Percentiles rank a stretch among this genome's conserved stretches.
phyloP scores from a whole-genome alignment of 2,113 vertebrate species.

The Mormoops blainvillei region DNA sequence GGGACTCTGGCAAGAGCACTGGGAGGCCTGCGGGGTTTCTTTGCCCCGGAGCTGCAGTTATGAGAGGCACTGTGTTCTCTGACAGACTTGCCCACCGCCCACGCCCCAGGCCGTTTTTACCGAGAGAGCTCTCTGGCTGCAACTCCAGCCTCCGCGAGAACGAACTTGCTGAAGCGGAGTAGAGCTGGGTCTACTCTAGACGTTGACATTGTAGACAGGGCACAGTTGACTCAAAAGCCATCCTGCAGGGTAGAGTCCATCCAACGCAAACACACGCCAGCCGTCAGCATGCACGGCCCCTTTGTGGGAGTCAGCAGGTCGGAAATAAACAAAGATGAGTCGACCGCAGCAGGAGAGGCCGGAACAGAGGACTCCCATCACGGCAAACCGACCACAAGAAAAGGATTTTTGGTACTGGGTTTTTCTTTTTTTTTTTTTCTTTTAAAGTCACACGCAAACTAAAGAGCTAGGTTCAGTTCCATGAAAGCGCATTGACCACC shows the following conservation, averaged over 20 bases:
- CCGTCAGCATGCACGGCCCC: background rate
- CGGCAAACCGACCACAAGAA: background rate
- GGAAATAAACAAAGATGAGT: slow-evolving; percentile 58
- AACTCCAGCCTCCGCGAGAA: background rate
- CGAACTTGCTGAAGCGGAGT: background rate
- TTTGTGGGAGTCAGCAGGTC: slow-evolving; percentile 43
- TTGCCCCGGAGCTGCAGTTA: background rate
- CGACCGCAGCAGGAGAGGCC: background rate
- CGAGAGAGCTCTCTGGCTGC: background rate
- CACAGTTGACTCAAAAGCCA: slow-evolving; percentile 44
- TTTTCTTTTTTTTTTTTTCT: background rate
- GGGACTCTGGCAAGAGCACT: background rate
- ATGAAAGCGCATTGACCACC: background rate
- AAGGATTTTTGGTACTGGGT: background rate
- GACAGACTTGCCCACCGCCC: background rate
- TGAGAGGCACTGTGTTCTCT: accelerated
- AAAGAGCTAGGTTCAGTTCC: background rate
- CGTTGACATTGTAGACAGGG: background rate
- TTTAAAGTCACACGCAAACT: slow-evolving; percentile 1
- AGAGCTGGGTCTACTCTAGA: background rate
- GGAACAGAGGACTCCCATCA: slow-evolving; percentile 41
- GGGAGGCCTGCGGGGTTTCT: too few relatives aligned
- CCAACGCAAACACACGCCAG: background rate
- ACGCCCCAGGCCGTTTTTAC: background rate
- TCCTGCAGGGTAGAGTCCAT: slow-evolving; percentile 15